Evolutionary conservation across 2,888 invertebrate genomes (phyloP).

Genomic region (Sepioteuthis lessoniana): DNA sequence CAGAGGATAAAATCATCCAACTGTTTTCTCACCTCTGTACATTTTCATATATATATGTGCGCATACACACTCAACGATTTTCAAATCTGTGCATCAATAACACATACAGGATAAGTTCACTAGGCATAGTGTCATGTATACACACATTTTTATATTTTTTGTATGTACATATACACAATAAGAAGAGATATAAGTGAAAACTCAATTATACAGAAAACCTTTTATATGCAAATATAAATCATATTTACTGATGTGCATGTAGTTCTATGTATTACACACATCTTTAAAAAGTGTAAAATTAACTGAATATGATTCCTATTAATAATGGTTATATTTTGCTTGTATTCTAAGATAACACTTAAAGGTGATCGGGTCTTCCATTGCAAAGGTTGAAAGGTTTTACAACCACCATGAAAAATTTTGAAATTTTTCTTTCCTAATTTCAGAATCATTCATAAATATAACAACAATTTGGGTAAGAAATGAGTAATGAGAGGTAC

Average conservation of each 20-base stretch:
- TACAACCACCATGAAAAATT: not conserved
- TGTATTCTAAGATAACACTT: not conserved
- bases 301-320: not conserved
- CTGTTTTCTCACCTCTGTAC: no score
- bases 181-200: not conserved
- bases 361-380: not conserved
- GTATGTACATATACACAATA: not conserved
- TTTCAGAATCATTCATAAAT: no score
- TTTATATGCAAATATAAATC: not conserved
- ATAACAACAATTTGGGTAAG: no score
- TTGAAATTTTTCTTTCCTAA: no score
- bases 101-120: not conserved
- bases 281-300: not conserved
- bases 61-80: not conserved
- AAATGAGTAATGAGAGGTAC: no score
- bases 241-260: not conserved
- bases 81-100: not conserved
- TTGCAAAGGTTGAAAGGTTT: no score
- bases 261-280: not conserved
- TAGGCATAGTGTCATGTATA: not conserved
- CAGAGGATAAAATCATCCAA: no score
- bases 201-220: not conserved
- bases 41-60: no score
- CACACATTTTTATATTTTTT: not conserved
- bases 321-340: not conserved